Conservation (phyloP, 2,797 vertebrate species). For the Halcyon smyrnensis region DNA sequence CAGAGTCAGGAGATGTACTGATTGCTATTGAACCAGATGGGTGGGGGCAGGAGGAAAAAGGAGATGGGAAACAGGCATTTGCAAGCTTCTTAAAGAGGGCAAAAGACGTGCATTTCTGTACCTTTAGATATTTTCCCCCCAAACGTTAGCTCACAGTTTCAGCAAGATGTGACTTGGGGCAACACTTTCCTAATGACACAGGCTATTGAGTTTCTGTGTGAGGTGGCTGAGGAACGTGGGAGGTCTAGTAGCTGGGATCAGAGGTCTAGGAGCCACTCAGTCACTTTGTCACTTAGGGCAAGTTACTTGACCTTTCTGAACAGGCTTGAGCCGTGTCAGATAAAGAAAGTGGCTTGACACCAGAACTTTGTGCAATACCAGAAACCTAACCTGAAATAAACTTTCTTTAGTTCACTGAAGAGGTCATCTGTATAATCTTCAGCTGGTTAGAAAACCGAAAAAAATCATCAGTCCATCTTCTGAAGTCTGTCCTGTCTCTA, state of each 20-base stretch:
- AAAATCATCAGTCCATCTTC: not conserved
- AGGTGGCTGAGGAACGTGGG: not conserved
- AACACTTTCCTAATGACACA: not conserved
- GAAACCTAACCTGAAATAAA: conserved; percentile 3
- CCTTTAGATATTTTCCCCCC: not conserved
- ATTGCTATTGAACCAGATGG: conserved; percentile 34
- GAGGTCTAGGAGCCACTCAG: conserved; percentile 33
- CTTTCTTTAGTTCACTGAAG: not conserved
- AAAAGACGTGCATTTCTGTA: not conserved
- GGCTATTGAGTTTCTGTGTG: not conserved
- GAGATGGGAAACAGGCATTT: not conserved
- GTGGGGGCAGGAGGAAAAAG: not conserved
- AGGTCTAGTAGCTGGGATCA: conserved; percentile 40
- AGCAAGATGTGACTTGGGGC: not conserved
- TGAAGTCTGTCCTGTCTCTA: not conserved
- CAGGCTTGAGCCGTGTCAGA: not conserved
- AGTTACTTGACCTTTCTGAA: conserved; percentile 40
- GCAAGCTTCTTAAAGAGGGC: not conserved
- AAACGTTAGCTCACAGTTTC: not conserved
- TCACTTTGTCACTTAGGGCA: conserved; percentile 55
- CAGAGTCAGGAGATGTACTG: not conserved
- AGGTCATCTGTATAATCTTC: not conserved
- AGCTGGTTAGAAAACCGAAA: not conserved
- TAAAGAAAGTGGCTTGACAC: not conserved
- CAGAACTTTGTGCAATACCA: not conserved